Evolutionary conservation across 2,797 vertebrate genomes (phyloP).

Genomic region (Sebastiscus tertius): DNA sequence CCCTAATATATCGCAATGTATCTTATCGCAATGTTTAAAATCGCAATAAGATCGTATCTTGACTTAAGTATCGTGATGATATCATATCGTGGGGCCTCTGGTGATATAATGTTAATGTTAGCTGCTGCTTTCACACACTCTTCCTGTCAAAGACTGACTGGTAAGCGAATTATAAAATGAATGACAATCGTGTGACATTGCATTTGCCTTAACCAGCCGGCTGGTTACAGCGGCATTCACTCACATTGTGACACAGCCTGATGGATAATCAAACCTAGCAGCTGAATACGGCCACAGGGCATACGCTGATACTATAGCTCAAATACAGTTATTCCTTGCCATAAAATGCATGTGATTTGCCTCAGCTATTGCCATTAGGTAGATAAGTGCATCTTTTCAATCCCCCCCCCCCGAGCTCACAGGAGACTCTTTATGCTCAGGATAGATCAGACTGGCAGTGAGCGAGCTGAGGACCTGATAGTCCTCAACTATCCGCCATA

Average conservation of each 20-base stretch:
- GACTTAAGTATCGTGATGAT: no score
- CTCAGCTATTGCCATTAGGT: constrained; percentile 72
- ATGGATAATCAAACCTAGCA: constrained; percentile 63
- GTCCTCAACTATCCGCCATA: constrained; percentile 76
- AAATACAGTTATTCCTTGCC: constrained; percentile 63
- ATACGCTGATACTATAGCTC: constrained; percentile 43
- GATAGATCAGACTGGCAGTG: constrained; percentile 67
- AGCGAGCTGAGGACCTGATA: constrained; percentile 70
- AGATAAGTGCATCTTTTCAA: constrained; percentile 79
- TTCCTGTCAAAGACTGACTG: constrained; percentile 46
- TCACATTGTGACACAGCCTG: constrained; percentile 48
- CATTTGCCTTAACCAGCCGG: constrained; percentile 53
- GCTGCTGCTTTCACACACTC: constrained; percentile 58
- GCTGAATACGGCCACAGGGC: constrained; percentile 47
- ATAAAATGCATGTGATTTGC: constrained; percentile 74
- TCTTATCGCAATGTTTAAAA: no score
- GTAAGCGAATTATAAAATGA: constrained; percentile 59
- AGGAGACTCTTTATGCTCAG: constrained; percentile 73
- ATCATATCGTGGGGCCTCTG: no score
- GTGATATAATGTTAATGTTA: constrained; percentile 46
- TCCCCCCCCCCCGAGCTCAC: constrained; percentile 58
- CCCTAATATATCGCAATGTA: no score
- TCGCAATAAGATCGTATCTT: no score
- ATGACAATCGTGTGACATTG: constrained; percentile 49
- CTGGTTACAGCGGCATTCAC: constrained; percentile 44